phyloP scores from a whole-genome alignment of 2,797 vertebrate species.

The Octomys mimax region DNA sequence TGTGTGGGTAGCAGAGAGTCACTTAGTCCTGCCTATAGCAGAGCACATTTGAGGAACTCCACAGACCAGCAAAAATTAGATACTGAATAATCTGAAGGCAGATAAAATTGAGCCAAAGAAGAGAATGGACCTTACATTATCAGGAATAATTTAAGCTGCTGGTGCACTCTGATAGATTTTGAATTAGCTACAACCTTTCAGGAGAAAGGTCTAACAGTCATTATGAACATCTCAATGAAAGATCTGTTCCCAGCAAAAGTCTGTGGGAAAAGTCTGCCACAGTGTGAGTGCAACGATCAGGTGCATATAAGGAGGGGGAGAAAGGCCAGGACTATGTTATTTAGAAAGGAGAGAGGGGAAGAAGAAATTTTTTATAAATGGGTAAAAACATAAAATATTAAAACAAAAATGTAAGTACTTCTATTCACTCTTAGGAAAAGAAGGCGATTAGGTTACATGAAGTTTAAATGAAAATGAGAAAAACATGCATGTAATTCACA shows the following conservation, averaged over 20 bases:
- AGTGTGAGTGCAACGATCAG: not conserved
- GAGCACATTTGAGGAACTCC: conserved; percentile 42
- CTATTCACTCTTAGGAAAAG: not conserved
- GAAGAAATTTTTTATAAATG: conserved; percentile 43
- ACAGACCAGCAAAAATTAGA: conserved; percentile 42
- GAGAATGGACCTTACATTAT: conserved; percentile 36
- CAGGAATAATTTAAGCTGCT: conserved; percentile 67
- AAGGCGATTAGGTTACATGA: conserved; percentile 47
- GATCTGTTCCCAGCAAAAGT: conserved; percentile 44
- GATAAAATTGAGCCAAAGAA: conserved; percentile 67
- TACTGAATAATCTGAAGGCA: conserved; percentile 64
- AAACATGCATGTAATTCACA: conserved; percentile 37
- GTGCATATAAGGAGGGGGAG: not conserved
- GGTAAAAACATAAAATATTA: conserved; percentile 21
- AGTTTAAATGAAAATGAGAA: conserved; percentile 54
- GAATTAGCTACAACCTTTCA: conserved; percentile 73
- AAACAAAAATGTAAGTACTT: conserved; percentile 26
- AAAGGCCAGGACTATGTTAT: conserved; percentile 10
- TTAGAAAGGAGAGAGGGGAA: conserved; percentile 34
- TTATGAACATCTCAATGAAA: conserved; percentile 63
- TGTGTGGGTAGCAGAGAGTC: conserved; percentile 84
- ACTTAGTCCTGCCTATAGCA: conserved; percentile 69
- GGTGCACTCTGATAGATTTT: conserved; percentile 59
- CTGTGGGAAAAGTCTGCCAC: not conserved
- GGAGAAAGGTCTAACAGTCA: conserved; percentile 67